A percentile compares a stretch with the other conserved stretches of the same genome.
These are phyloP conservation scores for Anguilla japonica DNA, from an alignment of 2,113 vertebrate species.

Conservation along the genomic window DNA sequence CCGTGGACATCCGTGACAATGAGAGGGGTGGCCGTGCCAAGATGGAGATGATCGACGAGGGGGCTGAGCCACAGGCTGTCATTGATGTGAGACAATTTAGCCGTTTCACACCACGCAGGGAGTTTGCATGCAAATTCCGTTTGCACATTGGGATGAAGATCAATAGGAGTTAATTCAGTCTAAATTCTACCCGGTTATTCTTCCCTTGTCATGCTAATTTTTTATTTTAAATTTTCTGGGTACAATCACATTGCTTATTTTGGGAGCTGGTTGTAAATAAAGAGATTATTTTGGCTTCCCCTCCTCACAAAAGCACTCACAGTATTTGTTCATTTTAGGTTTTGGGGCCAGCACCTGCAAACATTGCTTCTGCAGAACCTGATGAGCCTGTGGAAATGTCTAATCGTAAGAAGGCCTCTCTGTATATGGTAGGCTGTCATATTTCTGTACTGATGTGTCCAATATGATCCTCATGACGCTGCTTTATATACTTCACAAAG, in stretches of 20 bases:
- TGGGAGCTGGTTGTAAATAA: neutral
- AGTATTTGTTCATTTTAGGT: slow-evolving; percentile 48
- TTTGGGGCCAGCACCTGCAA: slow-evolving; percentile 58
- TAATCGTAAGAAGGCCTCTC: slow-evolving; percentile 47
- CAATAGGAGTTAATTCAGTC: too few species aligned
- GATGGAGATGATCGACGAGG: slow-evolving; percentile 55
- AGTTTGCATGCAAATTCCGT: too few species aligned
- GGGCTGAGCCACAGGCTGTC: slow-evolving; percentile 55
- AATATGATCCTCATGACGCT: neutral
- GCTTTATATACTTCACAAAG: neutral
- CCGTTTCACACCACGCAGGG: neutral
- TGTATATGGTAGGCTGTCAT: slow-evolving; percentile 62
- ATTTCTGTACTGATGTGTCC: neutral
- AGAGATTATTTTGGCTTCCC: neutral
- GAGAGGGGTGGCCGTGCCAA: slow-evolving; percentile 58
- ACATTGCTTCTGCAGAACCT: slow-evolving; percentile 41
- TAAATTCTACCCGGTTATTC: neutral
- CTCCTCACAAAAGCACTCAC: neutral
- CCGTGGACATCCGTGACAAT: slow-evolving; percentile 63
- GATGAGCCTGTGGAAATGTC: slow-evolving; percentile 49
- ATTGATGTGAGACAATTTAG: slow-evolving; percentile 48
- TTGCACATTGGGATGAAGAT: too few species aligned
- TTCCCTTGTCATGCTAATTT: neutral
- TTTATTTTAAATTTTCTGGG: too few species aligned
- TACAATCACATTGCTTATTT: neutral